Evolutionary conservation across 2,888 invertebrate species (phyloP).

Genomic region (Elmis aenea): DNA sequence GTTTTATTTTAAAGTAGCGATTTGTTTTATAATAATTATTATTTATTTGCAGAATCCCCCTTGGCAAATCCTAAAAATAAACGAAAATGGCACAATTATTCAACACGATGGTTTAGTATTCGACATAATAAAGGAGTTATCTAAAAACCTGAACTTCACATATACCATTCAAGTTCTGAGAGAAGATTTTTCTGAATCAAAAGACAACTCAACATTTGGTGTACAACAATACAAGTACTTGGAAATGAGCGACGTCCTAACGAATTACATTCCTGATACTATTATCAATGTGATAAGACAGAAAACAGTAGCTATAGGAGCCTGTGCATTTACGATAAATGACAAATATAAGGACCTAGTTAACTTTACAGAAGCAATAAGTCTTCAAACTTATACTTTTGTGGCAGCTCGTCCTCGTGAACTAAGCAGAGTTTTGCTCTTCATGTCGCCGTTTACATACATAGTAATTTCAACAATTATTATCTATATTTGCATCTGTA

Average conservation of each 20-base stretch:
- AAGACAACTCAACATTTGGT: conserved; percentile 2
- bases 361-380: conserved; percentile 75
- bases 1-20: no score
- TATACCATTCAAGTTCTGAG: conserved; percentile 46
- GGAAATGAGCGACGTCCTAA: conserved; percentile 27
- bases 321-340: conserved; percentile 56
- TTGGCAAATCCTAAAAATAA: conserved; percentile 70
- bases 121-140: conserved; percentile 72
- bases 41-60: conserved; percentile 70
- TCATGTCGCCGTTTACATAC: conserved; percentile 74
- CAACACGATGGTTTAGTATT: conserved; percentile 69
- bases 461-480: conserved; percentile 50
- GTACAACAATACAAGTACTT: conserved; percentile 26
- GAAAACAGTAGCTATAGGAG: conserved; percentile 54
- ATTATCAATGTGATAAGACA: conserved; percentile 50
- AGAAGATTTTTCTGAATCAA: conserved; percentile 10
- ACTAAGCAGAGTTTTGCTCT: conserved; percentile 75
- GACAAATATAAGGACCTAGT: conserved; percentile 51
- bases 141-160: conserved; percentile 76
- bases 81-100: conserved; percentile 54
- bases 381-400: conserved; percentile 74
- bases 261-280: conserved; percentile 39
- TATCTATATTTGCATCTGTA: neutral
- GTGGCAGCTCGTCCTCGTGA: conserved; percentile 74
- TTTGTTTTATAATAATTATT: no score